Conservation (phyloP, 2,888 invertebrate genomes). For the Melipona bicolor region DNA sequence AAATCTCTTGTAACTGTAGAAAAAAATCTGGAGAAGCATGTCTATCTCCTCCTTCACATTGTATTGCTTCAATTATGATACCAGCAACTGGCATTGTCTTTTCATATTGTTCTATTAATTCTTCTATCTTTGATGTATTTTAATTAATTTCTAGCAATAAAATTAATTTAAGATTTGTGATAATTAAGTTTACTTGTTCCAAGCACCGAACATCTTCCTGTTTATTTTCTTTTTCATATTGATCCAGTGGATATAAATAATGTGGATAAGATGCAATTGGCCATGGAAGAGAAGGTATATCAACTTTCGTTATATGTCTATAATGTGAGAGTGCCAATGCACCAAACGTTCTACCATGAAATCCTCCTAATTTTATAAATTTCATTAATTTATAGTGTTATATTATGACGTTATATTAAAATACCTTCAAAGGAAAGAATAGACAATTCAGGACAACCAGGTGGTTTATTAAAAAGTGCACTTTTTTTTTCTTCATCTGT, state of each 20-base stretch:
- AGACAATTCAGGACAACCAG: conserved; percentile 54
- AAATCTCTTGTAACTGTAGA: conserved; percentile 91
- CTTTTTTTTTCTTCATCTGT: conserved; percentile 43
- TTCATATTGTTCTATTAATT: conserved; percentile 89
- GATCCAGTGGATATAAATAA: conserved; percentile 47
- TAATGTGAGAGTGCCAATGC: conserved; percentile 49
- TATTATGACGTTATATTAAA: not conserved
- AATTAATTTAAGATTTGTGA: not conserved
- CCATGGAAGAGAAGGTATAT: conserved; percentile 53
- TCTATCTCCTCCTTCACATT: conserved; percentile 98
- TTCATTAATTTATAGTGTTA: conserved; percentile 1
- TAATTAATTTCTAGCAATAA: not conserved
- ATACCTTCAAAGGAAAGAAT: conserved; percentile 56
- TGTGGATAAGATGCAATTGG: conserved; percentile 50
- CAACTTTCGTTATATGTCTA: conserved; percentile 46
- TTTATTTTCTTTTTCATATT: conserved; percentile 44
- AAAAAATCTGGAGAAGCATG: conserved; percentile 96
- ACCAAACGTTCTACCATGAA: conserved; percentile 56
- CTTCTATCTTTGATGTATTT: conserved; percentile 86
- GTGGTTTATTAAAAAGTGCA: conserved; percentile 44
- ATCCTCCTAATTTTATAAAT: conserved; percentile 45
- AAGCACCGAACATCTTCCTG: conserved; percentile 46
- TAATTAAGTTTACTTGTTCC: conserved; percentile 35
- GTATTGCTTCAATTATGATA: conserved; percentile 97
- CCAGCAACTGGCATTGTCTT: conserved; percentile 93